Conservation (phyloP, 2,797 vertebrate genomes). For the Cottoperca gobio region DNA sequence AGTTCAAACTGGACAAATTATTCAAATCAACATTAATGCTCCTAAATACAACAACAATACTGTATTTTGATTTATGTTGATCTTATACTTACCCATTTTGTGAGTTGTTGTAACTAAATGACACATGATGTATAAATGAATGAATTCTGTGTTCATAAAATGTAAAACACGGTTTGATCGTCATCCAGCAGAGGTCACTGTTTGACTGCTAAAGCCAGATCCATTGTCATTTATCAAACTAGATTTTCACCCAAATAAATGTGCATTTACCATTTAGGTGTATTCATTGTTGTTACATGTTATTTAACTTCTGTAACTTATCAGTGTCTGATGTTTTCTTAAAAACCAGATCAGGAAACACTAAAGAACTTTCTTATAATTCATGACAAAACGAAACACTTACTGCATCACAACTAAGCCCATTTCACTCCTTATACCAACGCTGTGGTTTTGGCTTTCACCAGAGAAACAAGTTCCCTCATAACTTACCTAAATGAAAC, state of each 20-base stretch:
- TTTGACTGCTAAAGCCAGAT: constrained; percentile 67
- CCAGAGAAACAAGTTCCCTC: not conserved
- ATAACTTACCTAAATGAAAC: not conserved
- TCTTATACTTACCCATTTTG: not conserved
- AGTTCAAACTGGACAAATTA: not conserved
- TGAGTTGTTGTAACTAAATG: not conserved
- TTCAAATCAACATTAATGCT: not conserved
- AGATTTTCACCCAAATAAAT: not conserved
- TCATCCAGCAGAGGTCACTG: constrained; percentile 83
- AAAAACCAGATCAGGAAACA: constrained; percentile 4
- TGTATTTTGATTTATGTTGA: not conserved
- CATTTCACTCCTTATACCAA: not conserved
- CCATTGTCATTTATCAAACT: constrained; percentile 1
- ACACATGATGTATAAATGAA: not conserved
- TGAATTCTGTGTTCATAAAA: not conserved
- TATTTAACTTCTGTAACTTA: not conserved
- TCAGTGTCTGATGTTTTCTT: not conserved
- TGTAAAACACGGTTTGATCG: constrained; percentile 20
- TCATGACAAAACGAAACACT: not conserved
- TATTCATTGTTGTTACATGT: not conserved
- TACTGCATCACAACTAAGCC: not conserved
- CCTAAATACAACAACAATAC: not conserved
- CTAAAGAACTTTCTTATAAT: not conserved
- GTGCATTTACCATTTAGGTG: not conserved
- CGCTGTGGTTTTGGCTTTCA: not conserved